Base-by-base conservation (phyloP, 1,140 invertebrate species). In the Drosophila kepulauana region DNA sequence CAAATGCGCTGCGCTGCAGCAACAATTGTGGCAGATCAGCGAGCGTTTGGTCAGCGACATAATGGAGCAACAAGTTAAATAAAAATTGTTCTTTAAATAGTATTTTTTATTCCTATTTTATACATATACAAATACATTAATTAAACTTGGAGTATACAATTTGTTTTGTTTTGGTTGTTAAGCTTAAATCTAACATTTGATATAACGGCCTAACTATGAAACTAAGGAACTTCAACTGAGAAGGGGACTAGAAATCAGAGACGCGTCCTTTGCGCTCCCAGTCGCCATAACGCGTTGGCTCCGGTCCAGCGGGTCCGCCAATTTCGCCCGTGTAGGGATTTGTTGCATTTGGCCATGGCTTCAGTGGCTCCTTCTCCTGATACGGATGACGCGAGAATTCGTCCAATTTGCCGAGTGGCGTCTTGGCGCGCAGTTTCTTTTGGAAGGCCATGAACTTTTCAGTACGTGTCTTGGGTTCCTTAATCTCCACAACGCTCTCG, bases 241-340 rank as follows among this genome's bases (percentile, higher is more conserved):
- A 25, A 25, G 20, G 3, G 49, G 65, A 90, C 86, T 92, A 94
- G 79, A 99, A 99, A 93, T 99, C 99, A 7, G 97, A 95, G 10
- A 99, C 98, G 91, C 99, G 94, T 66, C 99, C 99, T 94, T 99
- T 99, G 75, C 99, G 94, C 92, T 99, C 99, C 99, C 99, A 99
- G 94, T 99, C 99, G 3, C 99, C 99, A 94, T 99, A 99, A 79
- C 99, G 94, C 33, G 99, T 99, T 33, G 99, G 99, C 94, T 99
- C 99, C 2, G 98, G 99, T 16, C 99, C 99, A 88, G 95, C 94
- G 7, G 99, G 99, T 8, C 99, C 99, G 71, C 97, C 97, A 58
- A 92, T 80, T 76, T 92, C 91, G 13, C 91, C 99, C 15, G 99
- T 99, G 68, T 95, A 81, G 6, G 98, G 98, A 94, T 99, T 99